These are phyloP conservation scores for Acrocera orbiculus DNA, from an alignment of 2,888 invertebrate genomes.

Conservation along the genomic window DNA sequence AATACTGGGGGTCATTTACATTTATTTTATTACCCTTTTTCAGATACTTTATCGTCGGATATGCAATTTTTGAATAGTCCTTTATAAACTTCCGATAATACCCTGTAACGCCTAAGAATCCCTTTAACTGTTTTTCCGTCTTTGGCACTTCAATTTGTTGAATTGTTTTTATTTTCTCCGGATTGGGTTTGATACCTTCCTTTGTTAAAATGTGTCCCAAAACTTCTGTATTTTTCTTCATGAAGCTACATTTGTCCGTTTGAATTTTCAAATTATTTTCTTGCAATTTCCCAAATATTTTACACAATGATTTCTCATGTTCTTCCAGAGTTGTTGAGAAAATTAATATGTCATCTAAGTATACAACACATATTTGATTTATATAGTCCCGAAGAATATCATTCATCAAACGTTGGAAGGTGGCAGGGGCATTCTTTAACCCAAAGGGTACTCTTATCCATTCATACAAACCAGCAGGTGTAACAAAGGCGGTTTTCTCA, in stretches of 20 bases:
- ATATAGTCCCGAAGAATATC: conserved; percentile 8
- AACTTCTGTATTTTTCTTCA: conserved; percentile 7
- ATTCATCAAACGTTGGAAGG: conserved; percentile 9
- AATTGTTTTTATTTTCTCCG: conserved; percentile 8
- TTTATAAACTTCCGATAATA: conserved; percentile 11
- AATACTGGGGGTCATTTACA: conserved; percentile 9
- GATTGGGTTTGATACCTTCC: conserved; percentile 10
- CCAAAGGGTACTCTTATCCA: conserved; percentile 11
- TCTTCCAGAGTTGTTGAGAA: conserved; percentile 10
- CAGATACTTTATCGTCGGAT: conserved; percentile 10
- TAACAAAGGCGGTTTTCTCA: conserved; percentile 11
- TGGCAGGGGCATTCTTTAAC: conserved; percentile 8
- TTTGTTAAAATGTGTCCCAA: conserved; percentile 8
- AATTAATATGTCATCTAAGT: conserved; percentile 7
- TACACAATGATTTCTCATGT: conserved; percentile 8
- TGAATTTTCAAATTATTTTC: conserved; percentile 10
- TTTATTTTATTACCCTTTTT: conserved; percentile 10
- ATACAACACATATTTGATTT: conserved; percentile 8
- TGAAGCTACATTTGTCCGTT: conserved; percentile 9
- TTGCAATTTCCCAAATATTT: conserved; percentile 10
- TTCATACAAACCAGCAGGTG: conserved; percentile 10
- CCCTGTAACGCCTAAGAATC: conserved; percentile 7
- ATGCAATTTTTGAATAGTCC: conserved; percentile 9
- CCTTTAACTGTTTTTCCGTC: conserved; percentile 7
- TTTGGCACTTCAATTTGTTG: conserved; percentile 7